Conservation (phyloP, 2,113 vertebrate species). For the Helogale parvula region DNA sequence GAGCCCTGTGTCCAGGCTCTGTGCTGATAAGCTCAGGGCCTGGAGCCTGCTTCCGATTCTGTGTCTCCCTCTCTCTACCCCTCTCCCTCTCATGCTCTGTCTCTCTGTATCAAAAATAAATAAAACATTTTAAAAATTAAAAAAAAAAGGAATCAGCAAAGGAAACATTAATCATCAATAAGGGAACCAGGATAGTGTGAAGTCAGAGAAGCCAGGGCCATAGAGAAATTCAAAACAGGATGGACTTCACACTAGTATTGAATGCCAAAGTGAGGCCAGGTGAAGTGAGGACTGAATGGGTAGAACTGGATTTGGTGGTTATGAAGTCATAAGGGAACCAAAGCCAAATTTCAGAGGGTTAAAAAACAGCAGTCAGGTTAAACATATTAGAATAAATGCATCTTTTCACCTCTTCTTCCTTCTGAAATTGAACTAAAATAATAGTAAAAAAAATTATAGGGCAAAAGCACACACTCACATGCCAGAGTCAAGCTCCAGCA, state of each 20-base stretch:
- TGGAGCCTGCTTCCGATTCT: too few relatives aligned
- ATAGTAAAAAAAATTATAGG: neutral
- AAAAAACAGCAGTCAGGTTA: neutral
- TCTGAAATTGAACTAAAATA: neutral
- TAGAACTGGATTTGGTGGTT: neutral
- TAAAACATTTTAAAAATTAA: too few relatives aligned
- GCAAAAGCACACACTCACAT: neutral
- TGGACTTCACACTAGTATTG: neutral
- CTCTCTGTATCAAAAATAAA: too few relatives aligned
- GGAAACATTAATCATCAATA: neutral
- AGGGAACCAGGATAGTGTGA: neutral
- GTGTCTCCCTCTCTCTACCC: too few relatives aligned
- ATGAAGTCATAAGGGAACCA: neutral
- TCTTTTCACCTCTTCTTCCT: neutral
- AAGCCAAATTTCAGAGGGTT: neutral
- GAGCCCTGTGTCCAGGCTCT: too few relatives aligned
- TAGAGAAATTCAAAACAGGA: neutral
- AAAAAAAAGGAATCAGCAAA: neutral
- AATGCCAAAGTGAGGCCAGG: neutral
- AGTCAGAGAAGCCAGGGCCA: neutral
- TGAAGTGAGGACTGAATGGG: neutral
- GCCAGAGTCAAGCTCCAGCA: too few relatives aligned
- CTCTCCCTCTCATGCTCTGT: too few relatives aligned
- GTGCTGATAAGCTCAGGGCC: too few relatives aligned
- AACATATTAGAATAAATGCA: neutral